A percentile compares a stretch with the other conserved stretches of the same genome.
These are phyloP conservation scores for Brienomyrus brachyistius DNA, from an alignment of 2,113 vertebrate species.

Conservation along the genomic window DNA sequence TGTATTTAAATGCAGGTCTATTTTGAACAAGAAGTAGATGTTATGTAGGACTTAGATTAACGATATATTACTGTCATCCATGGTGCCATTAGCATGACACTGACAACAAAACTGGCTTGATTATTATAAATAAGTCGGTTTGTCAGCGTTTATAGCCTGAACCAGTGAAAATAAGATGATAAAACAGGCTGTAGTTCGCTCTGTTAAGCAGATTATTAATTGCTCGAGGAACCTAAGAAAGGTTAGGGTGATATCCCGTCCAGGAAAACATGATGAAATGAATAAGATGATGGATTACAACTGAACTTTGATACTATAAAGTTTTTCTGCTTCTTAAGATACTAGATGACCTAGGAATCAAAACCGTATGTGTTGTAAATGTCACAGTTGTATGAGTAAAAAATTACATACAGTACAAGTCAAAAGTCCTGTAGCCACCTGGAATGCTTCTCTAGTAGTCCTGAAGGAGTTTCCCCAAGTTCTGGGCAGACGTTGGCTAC, in stretches of 20 bases:
- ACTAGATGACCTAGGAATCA: constrained; percentile 7
- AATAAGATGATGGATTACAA: constrained; percentile 37
- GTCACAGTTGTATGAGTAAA: neutral
- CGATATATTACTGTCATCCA: neutral
- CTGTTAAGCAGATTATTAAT: neutral
- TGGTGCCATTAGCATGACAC: neutral
- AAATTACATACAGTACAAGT: neutral
- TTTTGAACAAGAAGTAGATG: neutral
- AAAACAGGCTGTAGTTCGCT: neutral
- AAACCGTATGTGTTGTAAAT: neutral
- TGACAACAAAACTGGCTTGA: neutral
- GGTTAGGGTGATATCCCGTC: neutral
- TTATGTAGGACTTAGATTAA: neutral
- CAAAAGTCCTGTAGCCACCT: neutral
- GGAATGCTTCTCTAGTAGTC: no score
- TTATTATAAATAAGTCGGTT: neutral
- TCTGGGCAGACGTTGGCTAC: neutral
- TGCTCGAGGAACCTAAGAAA: neutral
- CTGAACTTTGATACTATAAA: constrained; percentile 34
- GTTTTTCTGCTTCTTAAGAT: constrained; percentile 34
- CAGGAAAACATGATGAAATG: constrained; percentile 21
- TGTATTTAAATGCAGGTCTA: neutral
- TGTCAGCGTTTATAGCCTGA: neutral
- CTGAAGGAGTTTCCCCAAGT: neutral
- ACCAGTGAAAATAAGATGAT: neutral